These are phyloP conservation scores for Nowickia ferox DNA, from an alignment of 2,888 invertebrate species.

Conservation along the genomic window DNA sequence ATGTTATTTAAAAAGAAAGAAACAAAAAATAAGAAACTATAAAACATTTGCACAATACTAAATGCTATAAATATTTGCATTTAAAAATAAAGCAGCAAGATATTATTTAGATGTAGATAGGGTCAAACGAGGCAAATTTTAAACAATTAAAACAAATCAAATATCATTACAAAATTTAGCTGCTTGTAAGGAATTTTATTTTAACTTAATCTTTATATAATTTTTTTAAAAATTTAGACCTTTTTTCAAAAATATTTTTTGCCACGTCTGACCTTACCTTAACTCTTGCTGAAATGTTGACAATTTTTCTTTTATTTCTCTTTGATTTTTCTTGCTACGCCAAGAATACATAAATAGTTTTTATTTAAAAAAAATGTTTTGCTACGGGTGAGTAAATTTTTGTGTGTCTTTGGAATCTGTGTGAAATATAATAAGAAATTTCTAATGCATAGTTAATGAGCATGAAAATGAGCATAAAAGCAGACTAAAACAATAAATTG, in stretches of 20 bases:
- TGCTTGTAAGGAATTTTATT: too few relatives aligned
- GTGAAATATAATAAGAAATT: conserved; percentile 24
- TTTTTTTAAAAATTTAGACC: too few relatives aligned
- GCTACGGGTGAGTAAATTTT: conserved; percentile 51
- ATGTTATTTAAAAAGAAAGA: conserved; percentile 9
- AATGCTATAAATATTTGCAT: conserved; percentile 36
- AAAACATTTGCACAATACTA: conserved; percentile 13
- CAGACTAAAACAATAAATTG: not conserved
- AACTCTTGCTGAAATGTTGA: conserved; percentile 26
- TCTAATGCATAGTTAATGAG: conserved; percentile 36
- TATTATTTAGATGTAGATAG: conserved; percentile 8
- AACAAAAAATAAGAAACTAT: not conserved
- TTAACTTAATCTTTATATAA: too few relatives aligned
- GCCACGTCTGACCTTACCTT: too few relatives aligned
- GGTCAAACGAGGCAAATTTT: too few relatives aligned
- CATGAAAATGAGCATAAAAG: not conserved
- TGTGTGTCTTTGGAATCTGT: conserved; percentile 32
- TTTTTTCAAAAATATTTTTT: too few relatives aligned
- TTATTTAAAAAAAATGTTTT: not conserved
- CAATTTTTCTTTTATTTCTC: conserved; percentile 30
- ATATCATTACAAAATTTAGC: too few relatives aligned
- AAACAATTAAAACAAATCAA: too few relatives aligned
- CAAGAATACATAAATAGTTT: conserved; percentile 11
- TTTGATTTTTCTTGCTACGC: conserved; percentile 13
- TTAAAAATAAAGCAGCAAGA: conserved; percentile 6